Base-by-base conservation (phyloP, 2,797 vertebrate genomes). In the Tenualosa thibaudeaui region DNA sequence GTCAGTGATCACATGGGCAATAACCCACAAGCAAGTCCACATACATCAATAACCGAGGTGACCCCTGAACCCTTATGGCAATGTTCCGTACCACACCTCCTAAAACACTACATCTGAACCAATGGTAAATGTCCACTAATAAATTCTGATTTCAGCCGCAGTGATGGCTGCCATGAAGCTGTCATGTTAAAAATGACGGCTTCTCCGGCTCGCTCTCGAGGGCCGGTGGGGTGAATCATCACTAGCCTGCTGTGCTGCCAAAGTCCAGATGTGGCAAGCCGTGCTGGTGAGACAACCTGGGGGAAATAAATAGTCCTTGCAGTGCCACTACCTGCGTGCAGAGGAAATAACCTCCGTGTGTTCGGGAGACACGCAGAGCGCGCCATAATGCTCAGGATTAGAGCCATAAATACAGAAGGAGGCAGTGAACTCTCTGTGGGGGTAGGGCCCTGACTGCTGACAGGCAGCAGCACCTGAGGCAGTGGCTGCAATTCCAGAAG, bases 111-210 rank as follows among this genome's bases (percentile, higher is more conserved):
- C 37, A 43, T 9, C 37, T 43, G 0, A 43, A 78, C 15, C 71
- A 6, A 75, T 75, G 40, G 5, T 78, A 46, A 78, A 78, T 46
- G 71, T 43, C 71, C 5, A 0, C 17, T 46, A 43, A 78, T 78
- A 78, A 78, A 78, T 78, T 78, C 71, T 78, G 71, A 78, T 43
- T 81, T 54, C 85, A 81, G 81, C 71, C 83, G 81, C 46, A 40
- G 53, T 86, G 85, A 86, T 82, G 85, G 86, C 46, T 84, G 82
- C 75, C 85, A 85, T 37, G 3, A 90, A 89, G 85, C 82, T 82
- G 24, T 13, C 51, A 71, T 71, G 65, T n/a, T 84, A 65, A 84
- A 78, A 78, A 78, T 17, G 40, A 78, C 19, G 17, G 71, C 37
- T 78, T 40, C 51, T 86, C 89, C 84, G 0, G 40, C 40, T 46